A percentile compares a stretch with the other conserved stretches of the same genome.
Conservation (phyloP, 2,888 invertebrate genomes). For the Prosapia bicincta region DNA sequence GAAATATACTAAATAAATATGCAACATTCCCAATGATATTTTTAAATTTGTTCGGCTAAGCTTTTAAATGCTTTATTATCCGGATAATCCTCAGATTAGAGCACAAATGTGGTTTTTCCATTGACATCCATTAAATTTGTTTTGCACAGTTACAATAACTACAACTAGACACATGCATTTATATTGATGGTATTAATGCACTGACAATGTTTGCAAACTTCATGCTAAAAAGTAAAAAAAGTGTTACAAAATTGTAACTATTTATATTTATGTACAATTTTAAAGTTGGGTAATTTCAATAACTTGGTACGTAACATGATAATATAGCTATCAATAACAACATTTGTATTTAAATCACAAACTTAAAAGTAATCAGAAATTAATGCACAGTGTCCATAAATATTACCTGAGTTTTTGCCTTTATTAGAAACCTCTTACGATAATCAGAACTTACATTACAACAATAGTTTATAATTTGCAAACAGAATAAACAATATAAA, state of each 20-base stretch:
- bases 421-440: too few species aligned
- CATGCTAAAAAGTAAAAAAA: not conserved
- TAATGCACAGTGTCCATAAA: too few species aligned
- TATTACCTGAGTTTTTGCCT: too few species aligned
- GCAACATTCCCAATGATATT: not conserved
- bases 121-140: not conserved
- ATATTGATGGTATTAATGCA: not conserved
- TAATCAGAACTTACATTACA: too few species aligned
- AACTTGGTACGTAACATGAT: too few species aligned
- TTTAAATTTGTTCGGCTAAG: not conserved
- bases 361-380: not conserved
- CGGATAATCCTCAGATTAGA: not conserved
- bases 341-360: not conserved
- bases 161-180: not conserved
- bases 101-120: not conserved
- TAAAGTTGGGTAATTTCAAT: too few species aligned
- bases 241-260: not conserved
- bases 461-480: too few species aligned
- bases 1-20: not conserved
- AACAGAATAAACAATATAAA: not conserved
- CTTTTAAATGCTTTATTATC: not conserved
- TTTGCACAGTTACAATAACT: not conserved
- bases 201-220: not conserved
- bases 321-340: not conserved
- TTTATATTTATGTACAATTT: not conserved